phyloP scores from a whole-genome alignment of 2,113 vertebrate species.

The Polyodon spathula region DNA sequence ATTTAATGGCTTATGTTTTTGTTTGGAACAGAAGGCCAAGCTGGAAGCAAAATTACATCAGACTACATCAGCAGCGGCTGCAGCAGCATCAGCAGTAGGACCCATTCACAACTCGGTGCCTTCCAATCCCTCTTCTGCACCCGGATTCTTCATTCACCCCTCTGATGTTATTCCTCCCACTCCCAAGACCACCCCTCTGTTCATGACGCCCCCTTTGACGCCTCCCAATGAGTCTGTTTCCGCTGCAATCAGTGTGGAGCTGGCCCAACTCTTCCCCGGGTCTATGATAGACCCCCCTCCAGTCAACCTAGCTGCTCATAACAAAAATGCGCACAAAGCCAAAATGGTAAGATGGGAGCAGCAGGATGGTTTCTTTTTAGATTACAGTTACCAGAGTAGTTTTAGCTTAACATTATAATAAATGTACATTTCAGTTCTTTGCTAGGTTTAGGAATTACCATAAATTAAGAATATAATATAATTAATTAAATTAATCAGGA shows the following conservation, averaged over 20 bases:
- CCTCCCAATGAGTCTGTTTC: constrained; percentile 94
- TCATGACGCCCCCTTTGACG: constrained; percentile 96
- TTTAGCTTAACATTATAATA: no score
- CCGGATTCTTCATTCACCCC: constrained; percentile 95
- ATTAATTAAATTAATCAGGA: no score
- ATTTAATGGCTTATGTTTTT: constrained; percentile 1
- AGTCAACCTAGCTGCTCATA: constrained; percentile 83
- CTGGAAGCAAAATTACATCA: constrained; percentile 97
- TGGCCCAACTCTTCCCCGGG: constrained; percentile 92
- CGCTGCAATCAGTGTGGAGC: constrained; percentile 87
- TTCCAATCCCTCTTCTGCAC: constrained; percentile 81
- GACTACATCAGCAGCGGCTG: constrained; percentile 74
- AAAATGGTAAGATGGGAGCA: constrained; percentile 68
- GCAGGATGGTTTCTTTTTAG: no score
- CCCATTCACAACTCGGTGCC: constrained; percentile 90
- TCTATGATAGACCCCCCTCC: constrained; percentile 86
- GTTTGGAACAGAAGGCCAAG: constrained; percentile 81
- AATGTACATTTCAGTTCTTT: no score
- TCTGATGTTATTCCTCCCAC: constrained; percentile 96
- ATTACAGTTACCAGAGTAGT: no score
- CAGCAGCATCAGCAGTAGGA: constrained; percentile 61
- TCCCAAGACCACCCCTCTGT: constrained; percentile 94
- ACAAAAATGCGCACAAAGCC: constrained; percentile 81
- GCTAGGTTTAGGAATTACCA: no score
- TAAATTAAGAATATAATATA: no score